Evolutionary conservation across 2,888 invertebrate species (phyloP).

Genomic region (Stenodema calcarata): DNA sequence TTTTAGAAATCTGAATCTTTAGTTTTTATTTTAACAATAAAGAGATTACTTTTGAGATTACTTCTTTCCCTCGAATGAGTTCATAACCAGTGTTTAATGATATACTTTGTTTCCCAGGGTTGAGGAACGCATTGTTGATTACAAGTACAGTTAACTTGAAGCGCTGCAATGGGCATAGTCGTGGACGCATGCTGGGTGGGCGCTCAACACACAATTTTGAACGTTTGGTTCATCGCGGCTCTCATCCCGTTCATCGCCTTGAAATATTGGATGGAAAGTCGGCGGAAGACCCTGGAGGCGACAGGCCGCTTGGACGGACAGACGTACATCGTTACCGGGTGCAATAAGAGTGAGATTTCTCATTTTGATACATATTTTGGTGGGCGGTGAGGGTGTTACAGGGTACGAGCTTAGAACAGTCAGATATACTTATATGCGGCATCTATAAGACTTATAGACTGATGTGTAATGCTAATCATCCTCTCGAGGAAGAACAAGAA

Average conservation of each 20-base stretch:
- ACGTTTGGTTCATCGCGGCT: conserved; percentile 30
- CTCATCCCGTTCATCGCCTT: conserved; percentile 4
- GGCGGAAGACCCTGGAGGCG: not conserved
- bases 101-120: not conserved
- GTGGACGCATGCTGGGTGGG: not conserved
- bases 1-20: no score
- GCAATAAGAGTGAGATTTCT: conserved; percentile 23
- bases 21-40: no score
- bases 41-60: no score
- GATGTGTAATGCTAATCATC: no score
- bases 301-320: conserved; percentile 37
- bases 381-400: no score
- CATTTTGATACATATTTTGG: not conserved
- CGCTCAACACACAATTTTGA: conserved; percentile 33
- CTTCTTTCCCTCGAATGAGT: no score
- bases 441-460: no score
- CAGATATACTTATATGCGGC: no score
- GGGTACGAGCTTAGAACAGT: no score
- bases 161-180: conserved; percentile 29
- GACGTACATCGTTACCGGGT: conserved; percentile 40
- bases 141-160: not conserved
- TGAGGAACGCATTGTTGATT: not conserved
- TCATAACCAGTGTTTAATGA: no score
- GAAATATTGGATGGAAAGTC: not conserved
- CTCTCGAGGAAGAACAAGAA: no score